Evolutionary conservation across 2,797 vertebrate genomes (phyloP), one percentile per base, ranked within the genome.

Genomic region (Myripristis jacobus): DNA sequence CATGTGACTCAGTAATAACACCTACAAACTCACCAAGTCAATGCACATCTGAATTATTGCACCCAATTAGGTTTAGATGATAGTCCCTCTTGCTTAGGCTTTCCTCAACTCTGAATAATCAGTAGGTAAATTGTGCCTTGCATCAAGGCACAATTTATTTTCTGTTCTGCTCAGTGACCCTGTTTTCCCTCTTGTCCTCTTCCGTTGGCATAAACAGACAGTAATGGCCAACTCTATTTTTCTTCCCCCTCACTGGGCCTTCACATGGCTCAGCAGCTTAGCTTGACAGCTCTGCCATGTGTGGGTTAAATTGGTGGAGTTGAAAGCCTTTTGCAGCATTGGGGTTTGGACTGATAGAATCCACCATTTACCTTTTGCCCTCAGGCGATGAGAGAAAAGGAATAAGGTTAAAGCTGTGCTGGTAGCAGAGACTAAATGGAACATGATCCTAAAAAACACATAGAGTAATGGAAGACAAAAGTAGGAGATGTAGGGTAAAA

Each of bases 281-380:
- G 87, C 81, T 82, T 91, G 90, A 92, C 89, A 90, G 87, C 83
- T 91, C 75, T 4, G 48, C 87, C 80, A 73, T 59, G 62, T 82
- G 83, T 83, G 82, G 83, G 87, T 91, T 92, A 85, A 91, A 88
- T 87, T 92, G 87, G 80, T 84, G 74, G 82, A 91, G 84, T 79
- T 92, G 88, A 92, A 94, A 94, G 87, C 83, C 88, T 90, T 89
- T 84, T 77, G 75, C 87, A 85, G 86, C 63, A 57, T 84, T 83
- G 78, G 81, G 83, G 77, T 81, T 85, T 82, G 78, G 84, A 67
- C 85, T 84, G 78, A 86, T 87, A 84, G 81, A 91, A 90, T 86
- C 84, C 65, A 84, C 81, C 81, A 87, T 92, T 92, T 91, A 92
- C 87, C 83, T 86, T 90, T 82, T 88, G 72, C 86, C 90, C 87